Base-by-base conservation (phyloP, 1,140 invertebrate species). In the Melanaphis sacchari region DNA sequence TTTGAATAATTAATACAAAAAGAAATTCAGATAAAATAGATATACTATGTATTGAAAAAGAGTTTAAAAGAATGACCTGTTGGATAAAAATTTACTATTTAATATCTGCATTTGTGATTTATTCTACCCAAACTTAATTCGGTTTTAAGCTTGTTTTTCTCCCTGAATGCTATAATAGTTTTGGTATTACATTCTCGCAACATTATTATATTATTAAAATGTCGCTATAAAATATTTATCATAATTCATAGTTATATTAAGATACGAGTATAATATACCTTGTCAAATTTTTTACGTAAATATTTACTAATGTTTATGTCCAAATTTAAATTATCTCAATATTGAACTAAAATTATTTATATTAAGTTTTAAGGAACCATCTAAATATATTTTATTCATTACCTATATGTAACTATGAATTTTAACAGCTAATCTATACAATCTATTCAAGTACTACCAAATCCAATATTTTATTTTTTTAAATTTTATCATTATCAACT, bases 61-160 rank as follows among this genome's bases (percentile, higher is more conserved):
- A 89, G 46, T 40, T 40, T 89, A 40, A 38, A 24, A 38, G 46
- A 89, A 54, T 59, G 11, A 91, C 90, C 90, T 81, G 90, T 91
- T 91, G 90, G 66, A 81, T 91, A 46, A 38, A 41, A 38, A 41
- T 38, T 26, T 76, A 38, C 66, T 59, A 21, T 41, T 81, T 46
- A 91, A 91, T 91, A 46, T 43, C 15, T 24, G 24, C 22, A 46
- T n/a, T 81, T 52, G 43, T 31, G 90, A 91, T 81, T 91, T 81
- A 91, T 81, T 81, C 11, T 26, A 31, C 41, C 41, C 24, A 31
- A 59, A 40, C 38, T 31, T 46, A 91, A 81, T 91, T 46, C 90
- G 54, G 15, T 40, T 76, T 49, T 11, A 15, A 76, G 31, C 21
- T n/a, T 38, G 21, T 31, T 91, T n/a, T 46, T 41, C n/a, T 81